Percentiles rank a stretch among this genome's conserved stretches.
phyloP scores from a whole-genome alignment of 2,888 invertebrate species.

The Penaeus monodon region DNA sequence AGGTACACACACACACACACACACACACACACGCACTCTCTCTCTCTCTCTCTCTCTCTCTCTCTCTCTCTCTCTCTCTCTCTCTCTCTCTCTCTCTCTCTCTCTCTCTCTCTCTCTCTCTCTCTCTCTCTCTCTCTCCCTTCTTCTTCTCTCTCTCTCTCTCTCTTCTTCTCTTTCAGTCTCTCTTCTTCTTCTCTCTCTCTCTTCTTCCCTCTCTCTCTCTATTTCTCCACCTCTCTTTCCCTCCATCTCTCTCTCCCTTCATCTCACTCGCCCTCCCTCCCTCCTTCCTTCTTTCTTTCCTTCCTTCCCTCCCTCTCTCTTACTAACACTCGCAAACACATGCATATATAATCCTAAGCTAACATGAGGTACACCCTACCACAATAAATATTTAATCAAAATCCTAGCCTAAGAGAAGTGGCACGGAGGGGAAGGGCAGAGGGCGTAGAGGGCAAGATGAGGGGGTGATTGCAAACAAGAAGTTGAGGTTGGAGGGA shows the following conservation, averaged over 20 bases:
- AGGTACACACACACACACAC: not conserved
- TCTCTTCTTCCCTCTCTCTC: not conserved
- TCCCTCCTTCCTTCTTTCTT: no score
- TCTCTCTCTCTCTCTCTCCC: constrained; percentile 37
- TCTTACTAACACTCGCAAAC: not conserved
- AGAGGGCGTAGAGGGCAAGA: no score
- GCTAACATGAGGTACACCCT: not conserved
- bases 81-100: not conserved
- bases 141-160: not conserved
- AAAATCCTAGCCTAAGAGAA: no score
- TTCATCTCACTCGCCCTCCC: not conserved
- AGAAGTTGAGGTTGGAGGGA: no score
- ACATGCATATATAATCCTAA: not conserved
- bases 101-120: constrained; percentile 1
- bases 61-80: not conserved
- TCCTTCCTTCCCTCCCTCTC: not conserved
- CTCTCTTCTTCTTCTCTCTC: not conserved
- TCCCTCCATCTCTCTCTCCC: not conserved
- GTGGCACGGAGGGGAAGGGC: no score
- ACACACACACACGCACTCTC: not conserved
- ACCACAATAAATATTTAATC: not conserved
- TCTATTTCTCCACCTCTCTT: not conserved
- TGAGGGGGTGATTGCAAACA: no score
- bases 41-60: not conserved
- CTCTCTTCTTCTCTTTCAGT: not conserved